Evolutionary conservation across 1,140 invertebrate genomes (phyloP).

Genomic region (Chymomyza costata): DNA sequence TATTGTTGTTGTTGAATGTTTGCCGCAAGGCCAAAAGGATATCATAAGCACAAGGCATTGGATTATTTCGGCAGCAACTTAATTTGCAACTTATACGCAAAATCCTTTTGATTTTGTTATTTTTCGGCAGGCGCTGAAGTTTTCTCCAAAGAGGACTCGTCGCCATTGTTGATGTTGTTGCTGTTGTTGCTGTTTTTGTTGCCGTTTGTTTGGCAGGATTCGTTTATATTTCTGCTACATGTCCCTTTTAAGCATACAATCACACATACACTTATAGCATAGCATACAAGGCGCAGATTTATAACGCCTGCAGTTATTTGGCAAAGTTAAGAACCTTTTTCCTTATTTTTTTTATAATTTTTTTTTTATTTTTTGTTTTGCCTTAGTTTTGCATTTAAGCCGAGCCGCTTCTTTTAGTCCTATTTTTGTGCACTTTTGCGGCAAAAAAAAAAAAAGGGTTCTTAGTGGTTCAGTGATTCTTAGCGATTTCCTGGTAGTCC

Average conservation of each 20-base stretch:
- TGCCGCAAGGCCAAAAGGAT: conserved; percentile 48
- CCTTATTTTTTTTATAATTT: neutral
- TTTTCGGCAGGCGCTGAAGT: conserved; percentile 23
- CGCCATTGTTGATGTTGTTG: conserved; percentile 10
- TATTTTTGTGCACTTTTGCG: conserved; percentile 3
- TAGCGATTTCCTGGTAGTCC: neutral
- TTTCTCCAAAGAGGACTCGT: conserved; percentile 18
- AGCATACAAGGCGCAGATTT: conserved; percentile 23
- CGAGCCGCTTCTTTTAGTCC: conserved; percentile 3
- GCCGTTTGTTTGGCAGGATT: no score
- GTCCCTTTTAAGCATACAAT: conserved; percentile 14
- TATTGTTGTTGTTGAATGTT: conserved; percentile 34
- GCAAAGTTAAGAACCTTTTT: conserved; percentile 61
- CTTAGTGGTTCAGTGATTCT: neutral
- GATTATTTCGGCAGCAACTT: conserved; percentile 48
- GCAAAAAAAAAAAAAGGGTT: neutral
- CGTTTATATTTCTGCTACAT: no score
- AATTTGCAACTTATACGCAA: conserved; percentile 71
- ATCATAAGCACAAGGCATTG: conserved; percentile 53
- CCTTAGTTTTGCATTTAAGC: neutral
- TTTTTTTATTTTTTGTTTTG: conserved; percentile 5
- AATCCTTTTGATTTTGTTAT: conserved; percentile 71
- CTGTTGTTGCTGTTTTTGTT: conserved; percentile 18
- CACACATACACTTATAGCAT: no score
- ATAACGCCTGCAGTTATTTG: conserved; percentile 65